phyloP scores from a whole-genome alignment of 2,113 vertebrate species.

The Macquaria australasica region DNA sequence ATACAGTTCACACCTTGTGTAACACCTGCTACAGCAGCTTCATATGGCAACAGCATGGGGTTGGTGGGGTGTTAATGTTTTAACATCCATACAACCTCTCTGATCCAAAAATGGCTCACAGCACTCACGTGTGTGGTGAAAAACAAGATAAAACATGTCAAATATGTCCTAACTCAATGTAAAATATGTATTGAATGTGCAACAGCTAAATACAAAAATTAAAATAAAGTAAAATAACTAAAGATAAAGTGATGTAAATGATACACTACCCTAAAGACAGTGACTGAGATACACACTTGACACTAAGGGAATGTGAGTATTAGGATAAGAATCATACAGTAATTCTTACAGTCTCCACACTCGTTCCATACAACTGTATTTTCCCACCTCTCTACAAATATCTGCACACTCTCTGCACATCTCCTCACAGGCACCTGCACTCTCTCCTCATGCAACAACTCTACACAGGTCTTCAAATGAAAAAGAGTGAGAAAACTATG shows the following conservation, averaged over 20 bases:
- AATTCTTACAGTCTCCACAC: conserved; percentile 51
- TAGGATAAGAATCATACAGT: conserved; percentile 24
- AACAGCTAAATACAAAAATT: conserved; percentile 25
- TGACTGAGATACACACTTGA: conserved; percentile 44
- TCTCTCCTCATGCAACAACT: conserved; percentile 75
- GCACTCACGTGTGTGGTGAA: conserved; percentile 41
- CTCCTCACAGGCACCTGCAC: conserved; percentile 54
- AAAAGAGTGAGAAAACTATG: conserved; percentile 62
- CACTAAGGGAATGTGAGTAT: conserved; percentile 21
- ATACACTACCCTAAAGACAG: conserved; percentile 35
- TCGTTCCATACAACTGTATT: conserved; percentile 30
- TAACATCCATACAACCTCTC: conserved; percentile 45
- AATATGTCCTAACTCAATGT: conserved; percentile 16
- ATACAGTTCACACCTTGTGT: conserved; percentile 42
- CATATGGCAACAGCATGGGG: conserved; percentile 54
- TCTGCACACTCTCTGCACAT: conserved; percentile 51
- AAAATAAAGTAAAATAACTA: conserved; percentile 37
- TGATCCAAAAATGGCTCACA: conserved; percentile 44
- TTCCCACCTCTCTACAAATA: conserved; percentile 25
- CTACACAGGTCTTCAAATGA: conserved; percentile 54
- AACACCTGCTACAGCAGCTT: conserved; percentile 57
- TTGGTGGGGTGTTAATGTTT: conserved; percentile 61
- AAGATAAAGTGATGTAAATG: conserved; percentile 52
- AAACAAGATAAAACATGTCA: conserved; percentile 26
- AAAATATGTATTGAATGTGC: conserved; percentile 17